Conservation (phyloP, 2,113 vertebrate species). For the Ardeotis arabs region DNA sequence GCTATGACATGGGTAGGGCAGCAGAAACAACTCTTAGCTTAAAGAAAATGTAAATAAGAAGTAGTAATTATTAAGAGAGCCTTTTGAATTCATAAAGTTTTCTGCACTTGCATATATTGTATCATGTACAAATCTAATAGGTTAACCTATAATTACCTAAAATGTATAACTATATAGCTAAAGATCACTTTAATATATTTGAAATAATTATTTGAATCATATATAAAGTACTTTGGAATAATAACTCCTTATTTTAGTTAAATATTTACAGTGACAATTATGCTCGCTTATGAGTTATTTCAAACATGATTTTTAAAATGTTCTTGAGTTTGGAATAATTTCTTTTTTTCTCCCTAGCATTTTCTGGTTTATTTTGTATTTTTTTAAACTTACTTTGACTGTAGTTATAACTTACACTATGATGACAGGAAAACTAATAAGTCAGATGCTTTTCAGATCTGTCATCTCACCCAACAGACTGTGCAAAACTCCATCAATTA, state of each 20-base stretch:
- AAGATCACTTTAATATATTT: background rate
- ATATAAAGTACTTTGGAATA: background rate
- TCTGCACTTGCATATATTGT: background rate
- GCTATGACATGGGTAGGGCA: background rate
- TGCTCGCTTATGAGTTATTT: background rate
- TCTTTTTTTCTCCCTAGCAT: background rate
- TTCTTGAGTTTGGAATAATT: background rate
- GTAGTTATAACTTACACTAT: background rate
- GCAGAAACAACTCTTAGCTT: background rate
- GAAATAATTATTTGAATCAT: background rate
- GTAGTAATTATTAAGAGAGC: background rate
- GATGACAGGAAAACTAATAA: background rate
- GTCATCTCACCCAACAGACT: constrained; percentile 9
- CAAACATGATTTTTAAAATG: background rate
- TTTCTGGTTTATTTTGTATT: background rate
- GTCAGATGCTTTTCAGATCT: constrained; percentile 33
- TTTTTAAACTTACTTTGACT: constrained; percentile 26
- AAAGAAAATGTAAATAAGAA: background rate
- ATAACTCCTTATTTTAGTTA: background rate
- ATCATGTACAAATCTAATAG: background rate
- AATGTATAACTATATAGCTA: background rate
- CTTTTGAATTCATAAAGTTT: background rate
- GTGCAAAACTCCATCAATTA: constrained; percentile 36
- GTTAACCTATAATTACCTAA: background rate
- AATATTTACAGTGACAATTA: background rate